Percentiles rank a stretch among this genome's conserved stretches.
Evolutionary conservation across 2,888 invertebrate species (phyloP).

Genomic region (Bombylius major): DNA sequence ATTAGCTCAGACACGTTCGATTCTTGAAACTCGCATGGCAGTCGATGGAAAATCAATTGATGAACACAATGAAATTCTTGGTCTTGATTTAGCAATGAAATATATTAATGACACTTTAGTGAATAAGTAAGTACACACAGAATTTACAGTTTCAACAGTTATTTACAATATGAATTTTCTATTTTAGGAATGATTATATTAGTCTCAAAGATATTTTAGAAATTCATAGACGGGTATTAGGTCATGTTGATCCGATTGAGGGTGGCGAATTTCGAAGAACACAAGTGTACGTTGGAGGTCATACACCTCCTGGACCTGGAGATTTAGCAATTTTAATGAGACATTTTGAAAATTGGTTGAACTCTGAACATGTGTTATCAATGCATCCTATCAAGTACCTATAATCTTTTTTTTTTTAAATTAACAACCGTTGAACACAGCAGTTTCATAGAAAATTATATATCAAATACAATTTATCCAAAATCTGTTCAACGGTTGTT

Average conservation of each 20-base stretch:
- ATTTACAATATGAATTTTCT: not conserved
- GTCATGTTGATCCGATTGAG: conserved; percentile 86
- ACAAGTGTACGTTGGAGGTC: conserved; percentile 92
- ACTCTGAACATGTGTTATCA: conserved; percentile 71
- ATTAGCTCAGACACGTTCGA: conserved; percentile 76
- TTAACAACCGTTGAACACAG: not conserved
- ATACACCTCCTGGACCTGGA: conserved; percentile 79
- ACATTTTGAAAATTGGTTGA: conserved; percentile 85
- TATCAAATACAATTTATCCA: conserved; percentile 10
- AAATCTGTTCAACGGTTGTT: no score
- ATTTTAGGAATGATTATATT: conserved; percentile 55
- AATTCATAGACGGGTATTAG: conserved; percentile 84
- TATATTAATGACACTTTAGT: conserved; percentile 75
- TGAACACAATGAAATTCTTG: conserved; percentile 94
- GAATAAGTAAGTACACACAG: conserved; percentile 41
- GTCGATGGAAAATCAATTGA: conserved; percentile 84
- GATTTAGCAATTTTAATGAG: conserved; percentile 71
- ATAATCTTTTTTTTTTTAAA: no score
- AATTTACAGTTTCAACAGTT: not conserved
- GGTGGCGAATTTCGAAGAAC: conserved; percentile 79
- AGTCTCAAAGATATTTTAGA: conserved; percentile 78
- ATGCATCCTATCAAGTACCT: conserved; percentile 81
- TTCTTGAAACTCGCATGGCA: conserved; percentile 80
- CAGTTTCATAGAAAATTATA: conserved; percentile 13
- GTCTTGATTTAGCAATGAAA: conserved; percentile 88